A percentile compares a stretch with the other conserved stretches of the same genome.
Evolutionary conservation across 2,888 invertebrate species (phyloP).

Genomic region (Eristalis tenax): DNA sequence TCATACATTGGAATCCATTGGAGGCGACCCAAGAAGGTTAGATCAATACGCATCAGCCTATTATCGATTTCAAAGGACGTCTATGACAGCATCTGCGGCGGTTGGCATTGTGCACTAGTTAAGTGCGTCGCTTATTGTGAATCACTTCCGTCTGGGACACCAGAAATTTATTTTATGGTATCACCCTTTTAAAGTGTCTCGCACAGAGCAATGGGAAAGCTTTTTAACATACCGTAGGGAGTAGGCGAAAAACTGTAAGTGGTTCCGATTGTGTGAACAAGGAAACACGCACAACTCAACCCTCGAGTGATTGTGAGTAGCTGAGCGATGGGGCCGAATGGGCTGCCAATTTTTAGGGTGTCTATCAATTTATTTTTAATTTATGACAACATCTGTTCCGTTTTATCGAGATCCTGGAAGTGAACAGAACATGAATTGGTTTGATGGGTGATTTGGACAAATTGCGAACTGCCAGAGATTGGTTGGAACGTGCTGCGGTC

Average conservation of each 20-base stretch:
- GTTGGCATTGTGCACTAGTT: neutral
- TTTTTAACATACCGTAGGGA: neutral
- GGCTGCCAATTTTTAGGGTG: neutral
- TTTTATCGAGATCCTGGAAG: neutral
- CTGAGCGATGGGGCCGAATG: neutral
- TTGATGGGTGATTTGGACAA: neutral
- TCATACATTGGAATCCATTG: neutral
- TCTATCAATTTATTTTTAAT: neutral
- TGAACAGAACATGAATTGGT: neutral
- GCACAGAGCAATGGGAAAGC: neutral
- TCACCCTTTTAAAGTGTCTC: neutral
- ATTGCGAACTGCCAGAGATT: neutral
- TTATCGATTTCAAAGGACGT: neutral
- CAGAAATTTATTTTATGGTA: neutral
- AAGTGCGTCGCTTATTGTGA: neutral
- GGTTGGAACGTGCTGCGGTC: neutral
- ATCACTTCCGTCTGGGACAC: neutral
- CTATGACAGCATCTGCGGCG: neutral
- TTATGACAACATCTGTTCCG: neutral
- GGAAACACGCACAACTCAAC: neutral
- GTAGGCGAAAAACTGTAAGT: neutral
- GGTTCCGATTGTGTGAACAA: neutral
- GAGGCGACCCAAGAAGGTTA: neutral
- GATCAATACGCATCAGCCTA: neutral
- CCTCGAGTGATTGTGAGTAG: neutral